Evolutionary conservation across 2,113 vertebrate species (phyloP).

Genomic region (Chrysemys picta): DNA sequence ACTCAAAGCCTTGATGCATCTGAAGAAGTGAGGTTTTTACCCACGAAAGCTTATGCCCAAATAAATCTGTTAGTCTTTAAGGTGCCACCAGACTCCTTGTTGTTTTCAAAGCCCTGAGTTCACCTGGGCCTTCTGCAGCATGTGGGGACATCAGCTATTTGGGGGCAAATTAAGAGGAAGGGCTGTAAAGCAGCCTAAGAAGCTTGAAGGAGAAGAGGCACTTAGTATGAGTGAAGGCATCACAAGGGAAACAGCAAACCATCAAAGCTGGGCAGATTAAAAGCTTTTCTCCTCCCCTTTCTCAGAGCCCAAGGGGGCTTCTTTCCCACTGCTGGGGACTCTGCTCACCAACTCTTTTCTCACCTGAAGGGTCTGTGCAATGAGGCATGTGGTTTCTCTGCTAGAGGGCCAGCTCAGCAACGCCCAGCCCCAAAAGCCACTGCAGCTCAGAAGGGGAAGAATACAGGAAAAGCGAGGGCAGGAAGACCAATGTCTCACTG

Average conservation of each 20-base stretch:
- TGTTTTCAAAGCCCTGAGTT: background rate
- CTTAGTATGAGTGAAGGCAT: background rate
- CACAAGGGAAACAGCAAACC: constrained; percentile 26
- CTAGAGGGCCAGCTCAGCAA: constrained; percentile 15
- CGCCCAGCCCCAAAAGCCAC: background rate
- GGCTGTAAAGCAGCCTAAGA: background rate
- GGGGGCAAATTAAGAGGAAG: constrained; percentile 33
- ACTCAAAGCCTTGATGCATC: background rate
- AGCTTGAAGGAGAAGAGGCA: background rate
- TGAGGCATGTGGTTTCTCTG: background rate
- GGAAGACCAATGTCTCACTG: background rate
- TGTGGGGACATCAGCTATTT: rapidly evolving
- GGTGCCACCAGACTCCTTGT: too few species aligned
- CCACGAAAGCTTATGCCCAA: too few species aligned
- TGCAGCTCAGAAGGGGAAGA: background rate
- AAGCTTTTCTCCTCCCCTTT: constrained; percentile 2
- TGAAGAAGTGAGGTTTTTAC: too few species aligned
- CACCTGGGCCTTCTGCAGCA: background rate
- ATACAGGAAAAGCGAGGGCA: background rate
- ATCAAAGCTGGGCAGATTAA: background rate
- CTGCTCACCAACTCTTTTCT: background rate
- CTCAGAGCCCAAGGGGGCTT: background rate
- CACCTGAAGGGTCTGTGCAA: background rate
- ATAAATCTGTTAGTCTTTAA: too few species aligned
- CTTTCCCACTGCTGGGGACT: constrained; percentile 13